A percentile compares a stretch with the other conserved stretches of the same genome.
These are phyloP conservation scores for Haliclystus octoradiatus DNA, from an alignment of 30 jellyfish, hydroid and myxozoan species.

Conservation along the genomic window DNA sequence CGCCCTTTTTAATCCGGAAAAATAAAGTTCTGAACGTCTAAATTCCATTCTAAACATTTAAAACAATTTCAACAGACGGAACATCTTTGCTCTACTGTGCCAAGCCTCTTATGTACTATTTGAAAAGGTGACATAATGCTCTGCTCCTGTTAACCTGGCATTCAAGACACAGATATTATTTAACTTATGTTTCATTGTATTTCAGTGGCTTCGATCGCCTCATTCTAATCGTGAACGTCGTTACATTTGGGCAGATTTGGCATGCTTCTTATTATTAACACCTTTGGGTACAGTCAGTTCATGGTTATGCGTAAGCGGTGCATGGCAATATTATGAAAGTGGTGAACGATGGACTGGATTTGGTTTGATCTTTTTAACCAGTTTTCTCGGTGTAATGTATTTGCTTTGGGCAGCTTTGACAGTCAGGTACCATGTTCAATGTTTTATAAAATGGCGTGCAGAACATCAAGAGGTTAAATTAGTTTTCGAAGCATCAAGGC, in stretches of 20 bases:
- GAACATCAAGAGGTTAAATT: constrained; percentile 52
- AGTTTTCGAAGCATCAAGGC: constrained; percentile 20
- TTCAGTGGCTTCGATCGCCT: constrained; percentile 39
- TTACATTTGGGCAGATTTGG: constrained; percentile 35
- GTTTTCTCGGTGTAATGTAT: constrained; percentile 58
- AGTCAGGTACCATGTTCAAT: constrained; percentile 43
- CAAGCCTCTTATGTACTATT: no score
- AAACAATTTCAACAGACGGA: no score
- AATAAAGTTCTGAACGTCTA: no score
- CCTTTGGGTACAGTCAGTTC: constrained; percentile 72
- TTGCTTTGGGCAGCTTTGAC: constrained; percentile 70
- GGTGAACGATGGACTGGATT: constrained; percentile 91
- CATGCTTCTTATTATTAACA: constrained; percentile 61
- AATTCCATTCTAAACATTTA: no score
- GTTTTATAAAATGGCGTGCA: constrained; percentile 62
- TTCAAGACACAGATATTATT: no score
- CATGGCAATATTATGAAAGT: constrained; percentile 42
- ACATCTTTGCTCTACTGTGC: no score
- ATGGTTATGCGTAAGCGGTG: constrained; percentile 81
- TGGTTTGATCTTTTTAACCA: constrained; percentile 61
- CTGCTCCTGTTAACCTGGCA: no score
- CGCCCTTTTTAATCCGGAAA: no score
- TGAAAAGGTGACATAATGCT: no score
- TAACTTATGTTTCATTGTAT: neutral
- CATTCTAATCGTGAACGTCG: constrained; percentile 46